A percentile compares a stretch with the other conserved stretches of the same genome.
phyloP scores from a whole-genome alignment of 1,140 invertebrate species.

The Drosophila subobscura region DNA sequence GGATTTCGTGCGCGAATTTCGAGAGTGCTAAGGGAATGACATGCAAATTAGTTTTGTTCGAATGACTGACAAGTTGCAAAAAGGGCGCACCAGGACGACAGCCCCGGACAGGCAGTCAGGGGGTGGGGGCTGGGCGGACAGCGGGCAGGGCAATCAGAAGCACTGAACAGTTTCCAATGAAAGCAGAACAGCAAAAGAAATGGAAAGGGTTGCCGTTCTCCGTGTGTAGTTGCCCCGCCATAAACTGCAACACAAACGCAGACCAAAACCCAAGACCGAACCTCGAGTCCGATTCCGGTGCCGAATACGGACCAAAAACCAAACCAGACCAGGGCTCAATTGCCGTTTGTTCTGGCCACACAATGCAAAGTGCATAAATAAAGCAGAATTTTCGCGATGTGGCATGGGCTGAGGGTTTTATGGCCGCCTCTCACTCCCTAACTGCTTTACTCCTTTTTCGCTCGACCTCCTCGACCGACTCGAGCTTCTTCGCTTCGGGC shows the following conservation, averaged over 20 bases:
- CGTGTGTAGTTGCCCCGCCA: no score
- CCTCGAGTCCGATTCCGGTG: no score
- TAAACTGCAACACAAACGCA: no score
- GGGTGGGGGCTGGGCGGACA: not conserved
- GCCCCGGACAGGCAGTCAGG: not conserved
- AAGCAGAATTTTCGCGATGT: slow-evolving; percentile 44
- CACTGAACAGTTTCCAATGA: slow-evolving; percentile 46
- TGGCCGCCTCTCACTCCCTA: slow-evolving; percentile 28
- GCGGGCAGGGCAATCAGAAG: slow-evolving; percentile 45
- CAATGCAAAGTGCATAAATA: slow-evolving; percentile 76
- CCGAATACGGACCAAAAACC: no score
- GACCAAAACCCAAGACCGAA: no score
- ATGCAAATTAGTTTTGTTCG: slow-evolving; percentile 83
- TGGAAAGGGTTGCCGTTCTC: slow-evolving; percentile 49
- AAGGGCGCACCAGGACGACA: slow-evolving; percentile 18
- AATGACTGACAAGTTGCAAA: slow-evolving; percentile 82
- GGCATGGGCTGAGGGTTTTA: slow-evolving; percentile 45
- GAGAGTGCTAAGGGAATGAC: slow-evolving; percentile 82
- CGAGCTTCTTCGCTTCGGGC: not conserved
- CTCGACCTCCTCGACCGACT: no score
- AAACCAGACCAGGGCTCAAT: slow-evolving; percentile 16
- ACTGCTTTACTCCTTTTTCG: slow-evolving; percentile 43
- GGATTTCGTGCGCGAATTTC: slow-evolving; percentile 73
- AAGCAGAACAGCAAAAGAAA: slow-evolving; percentile 15
- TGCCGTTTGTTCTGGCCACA: slow-evolving; percentile 55